phyloP scores from a whole-genome alignment of 2,888 invertebrate genomes.

The Ceriagrion tenellum region DNA sequence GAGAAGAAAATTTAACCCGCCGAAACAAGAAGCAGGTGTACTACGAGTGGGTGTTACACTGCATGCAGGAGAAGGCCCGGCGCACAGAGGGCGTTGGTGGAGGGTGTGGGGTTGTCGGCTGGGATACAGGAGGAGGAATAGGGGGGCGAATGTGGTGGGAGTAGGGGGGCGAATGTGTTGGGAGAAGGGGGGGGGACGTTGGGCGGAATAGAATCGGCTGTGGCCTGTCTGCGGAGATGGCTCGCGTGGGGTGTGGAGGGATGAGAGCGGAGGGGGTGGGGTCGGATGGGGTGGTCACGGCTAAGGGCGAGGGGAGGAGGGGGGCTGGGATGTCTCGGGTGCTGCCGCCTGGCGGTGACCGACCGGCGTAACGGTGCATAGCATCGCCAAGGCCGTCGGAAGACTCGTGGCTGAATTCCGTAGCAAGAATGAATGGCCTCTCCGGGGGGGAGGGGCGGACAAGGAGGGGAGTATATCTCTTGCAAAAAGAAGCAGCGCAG shows the following conservation, averaged over 20 bases:
- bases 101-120: not conserved
- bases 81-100: not conserved
- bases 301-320: not conserved
- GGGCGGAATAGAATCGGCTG: not conserved
- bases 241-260: not conserved
- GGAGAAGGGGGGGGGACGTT: too few relatives aligned
- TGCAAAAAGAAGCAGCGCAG: too few relatives aligned
- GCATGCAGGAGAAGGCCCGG: too few relatives aligned
- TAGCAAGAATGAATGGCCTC: slow-evolving; percentile 56
- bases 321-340: not conserved
- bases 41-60: too few relatives aligned
- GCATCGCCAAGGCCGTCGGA: slow-evolving; percentile 45
- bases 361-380: slow-evolving; percentile 62
- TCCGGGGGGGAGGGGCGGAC: too few relatives aligned
- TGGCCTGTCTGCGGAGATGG: not conserved
- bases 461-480: too few relatives aligned
- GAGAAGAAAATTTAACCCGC: too few relatives aligned
- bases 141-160: not conserved
- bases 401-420: slow-evolving; percentile 55
- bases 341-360: slow-evolving; percentile 32
- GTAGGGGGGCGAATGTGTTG: not conserved
- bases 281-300: not conserved
- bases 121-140: not conserved
- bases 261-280: not conserved
- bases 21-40: too few relatives aligned